Base-by-base conservation (phyloP, 64 coral and sea anemone genomes). In the Dendronephthya gigantea region DNA sequence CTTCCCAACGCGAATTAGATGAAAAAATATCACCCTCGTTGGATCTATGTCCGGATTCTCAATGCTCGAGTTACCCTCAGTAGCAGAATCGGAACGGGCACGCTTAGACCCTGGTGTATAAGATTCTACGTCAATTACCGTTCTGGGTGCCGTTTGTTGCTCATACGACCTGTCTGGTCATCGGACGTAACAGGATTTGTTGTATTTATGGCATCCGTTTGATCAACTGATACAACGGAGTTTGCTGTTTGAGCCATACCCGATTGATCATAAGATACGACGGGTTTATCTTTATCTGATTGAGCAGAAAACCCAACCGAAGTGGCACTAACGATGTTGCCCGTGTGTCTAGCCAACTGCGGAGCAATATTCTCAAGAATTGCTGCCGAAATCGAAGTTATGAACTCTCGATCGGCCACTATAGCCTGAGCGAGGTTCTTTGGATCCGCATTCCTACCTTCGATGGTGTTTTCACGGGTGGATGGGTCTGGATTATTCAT, bases 1-100 rank as follows among this genome's bases (percentile, higher is more conserved):
- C 55, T 49, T 91, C 49, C 90, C 90, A 86, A 40, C 90, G 85
- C 7, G 90, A 91, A 38, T 91, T 83, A 40, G 90, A 30, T 3
- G 69, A 76, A 6, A 76, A 16, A 76, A 76, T 76, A 28, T 27
- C 31, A 76, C 69, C 69, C 12, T 76, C 69, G 10, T 34, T 34
- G 69, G 4, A 2, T 76, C 69, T 76, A 16, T 1, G 69, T 76
- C 69, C 2, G 12, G 1, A 28, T 76, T 76, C 17, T 33, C 31
- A 76, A 4, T 28, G 58, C 14, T 66, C 6, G 14, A 7, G 17
- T 31, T 27, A 28, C n/a, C 2, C 28, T 76, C 69, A 37, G 2
- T 34, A 28, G n/a, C 1, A 76, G 69, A 5, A 16, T 76, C n/a
- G 10, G 17, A 2, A 3, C 69, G 69, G 2, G 69, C 69, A 1